Percentiles rank a stretch among this genome's conserved stretches.
phyloP scores from a whole-genome alignment of 2,888 invertebrate species.

The Lottia gigantea region DNA sequence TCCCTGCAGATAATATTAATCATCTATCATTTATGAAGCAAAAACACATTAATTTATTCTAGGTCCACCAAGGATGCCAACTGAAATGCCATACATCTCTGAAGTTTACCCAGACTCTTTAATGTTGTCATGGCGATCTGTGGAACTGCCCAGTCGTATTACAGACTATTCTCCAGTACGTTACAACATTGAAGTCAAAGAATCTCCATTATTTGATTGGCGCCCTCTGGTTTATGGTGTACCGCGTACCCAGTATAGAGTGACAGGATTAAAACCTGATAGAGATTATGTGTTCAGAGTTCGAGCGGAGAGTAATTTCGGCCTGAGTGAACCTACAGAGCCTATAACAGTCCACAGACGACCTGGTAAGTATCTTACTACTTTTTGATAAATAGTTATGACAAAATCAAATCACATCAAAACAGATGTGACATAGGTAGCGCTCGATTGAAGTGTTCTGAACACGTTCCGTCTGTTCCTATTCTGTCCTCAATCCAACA shows the following conservation, averaged over 20 bases:
- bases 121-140: conserved; percentile 56
- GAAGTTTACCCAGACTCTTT: conserved; percentile 52
- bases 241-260: conserved; percentile 49
- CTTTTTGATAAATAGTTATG: no score
- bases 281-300: conserved; percentile 95
- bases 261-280: conserved; percentile 80
- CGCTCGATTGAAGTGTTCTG: no score
- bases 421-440: no score
- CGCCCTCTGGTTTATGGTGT: conserved; percentile 75
- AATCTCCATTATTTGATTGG: conserved; percentile 71
- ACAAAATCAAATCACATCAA: no score
- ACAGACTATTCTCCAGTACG: conserved; percentile 56
- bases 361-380: conserved; percentile 39
- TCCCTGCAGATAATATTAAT: no score
- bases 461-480: no score
- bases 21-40: no score
- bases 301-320: conserved; percentile 95
- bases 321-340: conserved; percentile 95
- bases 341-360: conserved; percentile 72
- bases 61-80: conserved; percentile 58
- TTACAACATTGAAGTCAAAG: conserved; percentile 71
- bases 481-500: no score
- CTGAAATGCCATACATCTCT: conserved; percentile 51
- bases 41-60: conserved; percentile 13
- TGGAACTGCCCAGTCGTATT: conserved; percentile 70